Percentiles rank a stretch among this genome's conserved stretches.
These are phyloP conservation scores for Bombus sibiricus DNA, from an alignment of 1,140 invertebrate species.

Conservation along the genomic window DNA sequence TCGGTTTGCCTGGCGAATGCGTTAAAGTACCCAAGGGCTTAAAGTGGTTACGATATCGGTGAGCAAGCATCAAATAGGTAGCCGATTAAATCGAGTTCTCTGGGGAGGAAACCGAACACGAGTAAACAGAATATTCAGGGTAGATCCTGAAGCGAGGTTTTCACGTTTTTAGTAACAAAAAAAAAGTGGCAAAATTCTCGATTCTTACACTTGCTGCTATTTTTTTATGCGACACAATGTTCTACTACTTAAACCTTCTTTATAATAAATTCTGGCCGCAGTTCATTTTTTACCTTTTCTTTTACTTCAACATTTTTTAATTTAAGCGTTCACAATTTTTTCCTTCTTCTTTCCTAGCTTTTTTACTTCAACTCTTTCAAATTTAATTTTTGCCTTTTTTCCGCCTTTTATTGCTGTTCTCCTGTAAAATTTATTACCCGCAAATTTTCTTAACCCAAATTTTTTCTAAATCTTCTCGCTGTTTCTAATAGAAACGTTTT, in stretches of 20 bases:
- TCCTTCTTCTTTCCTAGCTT: not conserved
- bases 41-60: constrained; percentile 21
- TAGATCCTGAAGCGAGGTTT: not conserved
- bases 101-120: not conserved
- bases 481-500: not conserved
- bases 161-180: not conserved
- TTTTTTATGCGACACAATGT: not conserved
- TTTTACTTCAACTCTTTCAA: not conserved
- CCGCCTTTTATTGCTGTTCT: not conserved
- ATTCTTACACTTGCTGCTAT: not conserved
- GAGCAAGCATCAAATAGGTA: not conserved
- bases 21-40: constrained; percentile 29
- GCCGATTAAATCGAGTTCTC: constrained; percentile 11
- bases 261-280: not conserved
- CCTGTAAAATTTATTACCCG: not conserved
- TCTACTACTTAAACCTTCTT: not conserved
- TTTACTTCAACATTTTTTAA: not conserved
- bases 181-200: not conserved
- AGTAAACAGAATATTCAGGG: not conserved
- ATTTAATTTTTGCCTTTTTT: not conserved
- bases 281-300: too few species aligned
- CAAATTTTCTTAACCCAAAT: not conserved
- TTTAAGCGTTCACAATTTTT: not conserved
- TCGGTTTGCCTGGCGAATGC: constrained; percentile 2
- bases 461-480: not conserved